Evolutionary conservation across 1,140 invertebrate species (phyloP), one percentile per base, ranked within the genome.

Genomic region (Caerostris darwini): DNA sequence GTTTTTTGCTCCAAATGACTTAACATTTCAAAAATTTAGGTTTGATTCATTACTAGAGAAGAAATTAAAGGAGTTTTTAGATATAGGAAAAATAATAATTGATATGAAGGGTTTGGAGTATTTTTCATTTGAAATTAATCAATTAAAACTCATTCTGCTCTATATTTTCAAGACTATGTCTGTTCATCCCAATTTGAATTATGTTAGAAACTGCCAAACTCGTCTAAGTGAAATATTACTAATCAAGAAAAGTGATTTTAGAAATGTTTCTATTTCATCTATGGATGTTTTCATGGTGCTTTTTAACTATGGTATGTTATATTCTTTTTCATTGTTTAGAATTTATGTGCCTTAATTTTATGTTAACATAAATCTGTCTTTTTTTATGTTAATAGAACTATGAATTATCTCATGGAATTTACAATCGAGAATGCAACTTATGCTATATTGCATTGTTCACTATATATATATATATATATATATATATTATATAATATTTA

Each of bases 101-200:
- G 34, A 34, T 34, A 34, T 34, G 34, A 34, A 34, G 34, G 34
- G 34, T 34, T 34, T 34, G 34, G 34, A 34, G 34, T 34, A 34
- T 34, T 34, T 34, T 34, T 34, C 34, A 34, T 34, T 34, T 34
- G 34, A 53, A 53, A 50, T 77, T 50, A 50, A 50, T 5, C 71
- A 77, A 6, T 53, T 77, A 5, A 50, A 50, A 12, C 71, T 34
- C 4, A 50, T 77, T 5, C 4, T 77, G 7, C 19, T 50, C 12
- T 77, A 77, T 77, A 12, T 12, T 77, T 77, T 77, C 7, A 77
- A 53, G 53, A 14, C 71, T 77, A 77, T 77, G 71, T 77, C 71
- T 7, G 34, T 77, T 50, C 71, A 77, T 77, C 7, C 19, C 14
- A 34, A 77, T 53, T 19, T 10, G 53, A 8, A 8, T 12, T 77